These are phyloP conservation scores for Genyomyrus donnyi DNA, from an alignment of 2,113 vertebrate genomes.

Conservation along the genomic window DNA sequence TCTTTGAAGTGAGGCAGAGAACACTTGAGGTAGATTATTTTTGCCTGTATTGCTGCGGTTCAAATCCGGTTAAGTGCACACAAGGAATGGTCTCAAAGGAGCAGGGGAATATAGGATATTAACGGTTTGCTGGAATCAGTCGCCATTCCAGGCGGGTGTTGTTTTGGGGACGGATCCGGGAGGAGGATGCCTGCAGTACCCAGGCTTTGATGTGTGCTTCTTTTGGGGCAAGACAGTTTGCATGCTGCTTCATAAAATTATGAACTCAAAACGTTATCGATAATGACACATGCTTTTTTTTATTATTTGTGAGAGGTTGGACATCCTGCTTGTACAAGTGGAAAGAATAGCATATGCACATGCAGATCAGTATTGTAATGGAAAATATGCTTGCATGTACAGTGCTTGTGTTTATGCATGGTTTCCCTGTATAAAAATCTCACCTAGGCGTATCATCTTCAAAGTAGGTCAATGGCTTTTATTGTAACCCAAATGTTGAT, in stretches of 20 bases:
- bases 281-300: conserved; percentile 21
- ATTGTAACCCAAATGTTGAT: conserved; percentile 37
- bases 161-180: background rate
- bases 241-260: conserved; percentile 16
- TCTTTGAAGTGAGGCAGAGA: conserved; percentile 57
- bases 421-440: conserved; percentile 50
- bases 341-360: background rate
- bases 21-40: conserved; percentile 61
- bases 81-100: conserved; percentile 30
- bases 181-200: background rate
- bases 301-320: background rate
- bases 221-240: conserved; percentile 6
- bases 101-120: conserved; percentile 24
- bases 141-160: conserved; percentile 14
- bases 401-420: conserved; percentile 47
- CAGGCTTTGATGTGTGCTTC: background rate
- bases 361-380: background rate
- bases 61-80: conserved; percentile 50
- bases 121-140: conserved; percentile 5
- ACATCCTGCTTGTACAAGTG: background rate
- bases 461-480: conserved; percentile 64
- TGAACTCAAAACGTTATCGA: conserved; percentile 15
- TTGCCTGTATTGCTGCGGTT: conserved; percentile 45
- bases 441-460: conserved; percentile 42
- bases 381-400: conserved; percentile 47